Base-by-base conservation (phyloP, 2,888 invertebrate species). In the Calliphora vomitoria region DNA sequence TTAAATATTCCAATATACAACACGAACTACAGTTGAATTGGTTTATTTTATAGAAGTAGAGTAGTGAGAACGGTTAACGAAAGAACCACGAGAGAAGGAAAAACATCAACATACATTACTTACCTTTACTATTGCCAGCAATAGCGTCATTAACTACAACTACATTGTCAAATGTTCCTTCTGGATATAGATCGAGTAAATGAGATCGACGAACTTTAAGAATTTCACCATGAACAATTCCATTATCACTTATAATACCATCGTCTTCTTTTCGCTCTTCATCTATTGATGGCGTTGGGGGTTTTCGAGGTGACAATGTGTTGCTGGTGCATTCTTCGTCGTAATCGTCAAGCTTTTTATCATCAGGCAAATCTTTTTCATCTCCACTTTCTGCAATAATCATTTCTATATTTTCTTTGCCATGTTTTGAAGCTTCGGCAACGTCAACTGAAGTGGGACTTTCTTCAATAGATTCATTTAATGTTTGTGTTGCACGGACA, bases 171-270 rank as follows among this genome's bases (percentile, higher is more conserved):
- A 91, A 92, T 4, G 90, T 89, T 60, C 92, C 90, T 89, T 91
- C 94, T 0, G 94, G 93, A 85, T 95, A 95, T 0, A 96, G 91
- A 88, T 95, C 94, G 74, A 95, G 93, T 53, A 95, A 92, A 90
- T 95, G 95, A 3, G 95, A 95, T 89, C 94, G 95, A 90, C 94
- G 90, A 20, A 75, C 79, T 75, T 90, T 90, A n/a, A 64, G 72
- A 62, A 90, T 89, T 55, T 90, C 91, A 44, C 13, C 69, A 71
- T 72, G 71, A 8, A 62, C 10, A 20, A 68, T 41, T 20, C 35
- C 5, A 44, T 50, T 75, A 8, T n/a, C 58, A 4, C 15, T 13
- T 5, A n/a, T n/a, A 35, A 35, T n/a, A 62, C 8, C 35, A 35
- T 20, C 53, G n/a, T 15, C 11, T 41, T 74, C 66, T 8, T 68